Evolutionary conservation across 1,140 invertebrate genomes (phyloP), one percentile per base, ranked within the genome.

Genomic region (Nephila pilipes): DNA sequence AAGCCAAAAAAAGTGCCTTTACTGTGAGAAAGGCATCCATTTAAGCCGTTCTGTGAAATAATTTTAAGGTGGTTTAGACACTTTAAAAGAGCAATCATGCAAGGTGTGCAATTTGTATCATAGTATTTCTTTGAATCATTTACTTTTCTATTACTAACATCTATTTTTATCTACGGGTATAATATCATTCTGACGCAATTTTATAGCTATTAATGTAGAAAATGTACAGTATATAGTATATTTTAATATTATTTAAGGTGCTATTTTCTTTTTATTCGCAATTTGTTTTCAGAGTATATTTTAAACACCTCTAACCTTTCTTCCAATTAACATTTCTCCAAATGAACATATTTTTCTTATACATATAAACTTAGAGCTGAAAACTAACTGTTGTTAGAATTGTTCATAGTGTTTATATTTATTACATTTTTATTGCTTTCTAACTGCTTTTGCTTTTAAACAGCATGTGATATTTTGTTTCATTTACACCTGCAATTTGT

Each of bases 1-100:
- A 75, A 80, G 65, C 91, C 83, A 93, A 93, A 87, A 63, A 20
- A 93, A 93, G 91, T 93, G 91, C 91, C 91, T 93, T 92, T 79
- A 10, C n/a, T 29, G n/a, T 65, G 20, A 16, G 46, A 58, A 93
- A 87, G 91, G 91, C 91, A 87, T 57, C 22, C 29, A 36, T 90
- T 69, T 55, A 58, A 75, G 36, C 25, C 46, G 29, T 57, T 80
- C 22, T 81, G 38, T 46, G 46, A 22, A 81, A 54, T 54, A 12
- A 12, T 25, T 81, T 81, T 54, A n/a, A 81, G 22, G 80, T 54
- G 80, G 38, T 25, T 38, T 81, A 54, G 46, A 81, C 29, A 32
- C 29, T n/a, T 29, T 38, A 87, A 46, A 46, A 46, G 36, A n/a
- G 85, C 85, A 87, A 87, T 87, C 60, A 57, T 90, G 18, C 25